Conservation (phyloP, 2,113 vertebrate species). For the Lepisosteus oculatus region DNA sequence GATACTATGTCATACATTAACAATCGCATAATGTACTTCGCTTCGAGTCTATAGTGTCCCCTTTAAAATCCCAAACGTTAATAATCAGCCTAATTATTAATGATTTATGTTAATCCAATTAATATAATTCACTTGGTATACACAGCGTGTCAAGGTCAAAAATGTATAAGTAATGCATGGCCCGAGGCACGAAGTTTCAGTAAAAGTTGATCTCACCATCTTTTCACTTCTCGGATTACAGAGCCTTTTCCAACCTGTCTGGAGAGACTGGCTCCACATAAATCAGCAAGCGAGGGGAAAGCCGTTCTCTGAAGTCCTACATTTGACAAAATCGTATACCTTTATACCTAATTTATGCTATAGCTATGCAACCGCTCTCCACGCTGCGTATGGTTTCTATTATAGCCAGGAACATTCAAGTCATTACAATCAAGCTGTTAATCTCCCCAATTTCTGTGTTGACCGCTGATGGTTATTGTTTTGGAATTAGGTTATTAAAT, state of each 20-base stretch:
- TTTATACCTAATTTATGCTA: slow-evolving; percentile 17
- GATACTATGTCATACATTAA: too few species aligned
- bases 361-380: background rate
- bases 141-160: slow-evolving; percentile 55
- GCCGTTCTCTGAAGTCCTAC: slow-evolving; percentile 44
- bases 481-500: slow-evolving; percentile 1
- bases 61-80: slow-evolving; percentile 17
- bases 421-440: slow-evolving; percentile 11
- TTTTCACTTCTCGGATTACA: slow-evolving; percentile 67
- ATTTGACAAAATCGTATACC: slow-evolving; percentile 45
- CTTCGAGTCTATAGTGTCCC: background rate
- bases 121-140: slow-evolving; percentile 53
- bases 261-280: slow-evolving; percentile 62
- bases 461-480: slow-evolving; percentile 27
- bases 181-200: slow-evolving; percentile 59
- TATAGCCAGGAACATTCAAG: slow-evolving; percentile 40
- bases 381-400: slow-evolving; percentile 50
- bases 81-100: slow-evolving; percentile 51
- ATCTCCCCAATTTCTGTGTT: slow-evolving; percentile 28
- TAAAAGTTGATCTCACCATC: slow-evolving; percentile 51
- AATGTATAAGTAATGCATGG: slow-evolving; percentile 50
- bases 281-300: slow-evolving; percentile 73
- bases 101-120: slow-evolving; percentile 67
- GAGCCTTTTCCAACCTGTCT: slow-evolving; percentile 67
- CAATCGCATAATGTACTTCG: too few species aligned